These are phyloP conservation scores for Montipora foliosa DNA, from an alignment of 64 coral and sea anemone species.

Conservation along the genomic window DNA sequence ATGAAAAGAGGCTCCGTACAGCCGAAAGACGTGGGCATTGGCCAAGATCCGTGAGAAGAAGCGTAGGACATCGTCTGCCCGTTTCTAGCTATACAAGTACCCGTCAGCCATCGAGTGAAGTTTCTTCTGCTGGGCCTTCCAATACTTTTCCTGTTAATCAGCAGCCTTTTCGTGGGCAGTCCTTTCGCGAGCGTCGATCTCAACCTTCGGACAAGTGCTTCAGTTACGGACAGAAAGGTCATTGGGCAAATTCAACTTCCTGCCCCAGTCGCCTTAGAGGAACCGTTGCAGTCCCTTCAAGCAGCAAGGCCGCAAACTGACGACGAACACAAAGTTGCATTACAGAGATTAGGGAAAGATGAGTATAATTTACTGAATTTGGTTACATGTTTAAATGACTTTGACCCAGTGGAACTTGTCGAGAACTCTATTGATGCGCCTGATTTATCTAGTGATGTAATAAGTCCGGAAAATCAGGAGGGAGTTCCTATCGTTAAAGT, in stretches of 20 bases:
- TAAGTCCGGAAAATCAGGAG: no score
- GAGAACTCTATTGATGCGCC: not conserved
- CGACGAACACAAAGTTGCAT: not conserved
- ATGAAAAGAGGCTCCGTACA: slow-evolving; percentile 57
- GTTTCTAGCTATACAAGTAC: not conserved
- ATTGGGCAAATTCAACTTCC: slow-evolving; percentile 28
- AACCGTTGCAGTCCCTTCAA: slow-evolving; percentile 14
- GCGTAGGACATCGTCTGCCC: slow-evolving; percentile 11
- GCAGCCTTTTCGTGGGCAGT: slow-evolving; percentile 19
- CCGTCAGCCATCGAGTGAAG: not conserved
- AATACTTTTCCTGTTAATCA: slow-evolving; percentile 35
- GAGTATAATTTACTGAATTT: slow-evolving; percentile 50
- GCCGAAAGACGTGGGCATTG: slow-evolving; percentile 58
- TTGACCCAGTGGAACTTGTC: slow-evolving; percentile 1
- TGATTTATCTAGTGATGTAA: not conserved
- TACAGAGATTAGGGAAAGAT: slow-evolving; percentile 21
- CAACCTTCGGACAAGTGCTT: slow-evolving; percentile 66
- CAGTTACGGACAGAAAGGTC: slow-evolving; percentile 51
- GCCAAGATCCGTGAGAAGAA: slow-evolving; percentile 54
- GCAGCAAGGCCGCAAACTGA: not conserved
- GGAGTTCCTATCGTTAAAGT: slow-evolving; percentile 10
- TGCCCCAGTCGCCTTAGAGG: slow-evolving; percentile 30
- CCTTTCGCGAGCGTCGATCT: slow-evolving; percentile 52
- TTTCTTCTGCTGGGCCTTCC: slow-evolving; percentile 1
- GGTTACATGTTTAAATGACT: slow-evolving; percentile 23